Evolutionary conservation across 2,113 vertebrate species (phyloP).

Genomic region (Malaclemys terrapin): DNA sequence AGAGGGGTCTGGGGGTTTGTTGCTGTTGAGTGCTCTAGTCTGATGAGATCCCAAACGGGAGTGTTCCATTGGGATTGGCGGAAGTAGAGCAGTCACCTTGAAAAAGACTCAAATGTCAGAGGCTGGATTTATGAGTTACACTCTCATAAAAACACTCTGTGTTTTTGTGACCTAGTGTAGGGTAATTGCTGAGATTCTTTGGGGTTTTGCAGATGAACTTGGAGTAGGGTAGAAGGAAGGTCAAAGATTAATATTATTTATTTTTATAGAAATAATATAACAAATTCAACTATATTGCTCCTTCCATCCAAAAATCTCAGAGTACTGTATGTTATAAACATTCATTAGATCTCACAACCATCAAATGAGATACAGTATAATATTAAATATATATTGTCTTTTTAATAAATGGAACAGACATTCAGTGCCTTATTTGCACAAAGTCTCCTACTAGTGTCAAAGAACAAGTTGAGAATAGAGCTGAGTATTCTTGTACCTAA

Average conservation of each 20-base stretch:
- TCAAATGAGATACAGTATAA: neutral
- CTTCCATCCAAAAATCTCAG: neutral
- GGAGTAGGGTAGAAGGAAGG: neutral
- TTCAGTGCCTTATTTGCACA: neutral
- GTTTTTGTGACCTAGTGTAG: neutral
- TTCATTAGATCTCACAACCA: neutral
- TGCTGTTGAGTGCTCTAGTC: neutral
- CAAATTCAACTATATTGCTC: neutral
- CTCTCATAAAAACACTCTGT: neutral
- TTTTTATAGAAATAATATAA: neutral
- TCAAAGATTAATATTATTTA: neutral
- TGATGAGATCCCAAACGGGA: neutral
- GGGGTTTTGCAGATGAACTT: neutral
- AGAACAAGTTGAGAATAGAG: neutral
- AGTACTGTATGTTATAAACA: neutral
- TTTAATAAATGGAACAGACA: neutral
- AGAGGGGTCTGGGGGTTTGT: fast-evolving
- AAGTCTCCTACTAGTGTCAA: neutral
- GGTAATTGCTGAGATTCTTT: neutral
- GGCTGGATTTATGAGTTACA: neutral
- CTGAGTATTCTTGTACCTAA: neutral
- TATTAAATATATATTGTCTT: neutral
- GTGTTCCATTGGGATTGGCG: neutral
- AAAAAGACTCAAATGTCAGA: neutral
- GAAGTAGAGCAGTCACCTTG: neutral